These are phyloP conservation scores for Emydura subglobosa DNA, from an alignment of 2,113 vertebrate genomes.

Conservation along the genomic window DNA sequence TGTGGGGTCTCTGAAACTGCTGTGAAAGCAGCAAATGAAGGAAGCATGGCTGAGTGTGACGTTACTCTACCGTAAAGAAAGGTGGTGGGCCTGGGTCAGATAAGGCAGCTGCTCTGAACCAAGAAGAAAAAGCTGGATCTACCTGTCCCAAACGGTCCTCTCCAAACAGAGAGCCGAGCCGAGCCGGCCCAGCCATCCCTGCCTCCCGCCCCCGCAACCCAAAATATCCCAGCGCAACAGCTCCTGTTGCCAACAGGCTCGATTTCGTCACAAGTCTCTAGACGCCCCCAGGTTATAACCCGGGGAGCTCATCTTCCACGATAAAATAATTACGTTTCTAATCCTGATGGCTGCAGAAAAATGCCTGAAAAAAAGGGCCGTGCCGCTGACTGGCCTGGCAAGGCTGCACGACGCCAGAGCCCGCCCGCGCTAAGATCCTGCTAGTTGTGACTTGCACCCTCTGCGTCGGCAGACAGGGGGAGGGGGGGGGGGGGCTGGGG, in stretches of 20 bases:
- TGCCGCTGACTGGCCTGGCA: too few species aligned
- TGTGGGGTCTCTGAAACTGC: neutral
- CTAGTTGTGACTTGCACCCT: too few species aligned
- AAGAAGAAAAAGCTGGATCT: neutral
- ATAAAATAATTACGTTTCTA: fast-evolving
- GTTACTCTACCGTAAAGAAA: neutral
- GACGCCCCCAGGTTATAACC: neutral
- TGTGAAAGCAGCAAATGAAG: neutral
- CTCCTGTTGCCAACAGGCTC: neutral
- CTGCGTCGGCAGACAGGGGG: too few species aligned
- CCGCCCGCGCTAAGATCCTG: too few species aligned
- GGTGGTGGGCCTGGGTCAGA: neutral
- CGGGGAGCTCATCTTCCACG: neutral
- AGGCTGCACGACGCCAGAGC: too few species aligned
- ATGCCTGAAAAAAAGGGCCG: neutral
- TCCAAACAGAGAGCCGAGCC: neutral
- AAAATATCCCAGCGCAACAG: neutral
- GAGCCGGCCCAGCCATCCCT: neutral
- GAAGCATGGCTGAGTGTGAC: neutral
- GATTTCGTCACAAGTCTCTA: neutral
- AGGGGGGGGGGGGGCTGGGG: too few species aligned
- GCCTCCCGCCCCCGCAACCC: neutral
- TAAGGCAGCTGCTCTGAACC: neutral
- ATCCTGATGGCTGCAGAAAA: neutral
- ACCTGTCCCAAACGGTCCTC: neutral